These are phyloP conservation scores for Takifugu bimaculatus DNA, from an alignment of 2,113 vertebrate species.

Conservation along the genomic window DNA sequence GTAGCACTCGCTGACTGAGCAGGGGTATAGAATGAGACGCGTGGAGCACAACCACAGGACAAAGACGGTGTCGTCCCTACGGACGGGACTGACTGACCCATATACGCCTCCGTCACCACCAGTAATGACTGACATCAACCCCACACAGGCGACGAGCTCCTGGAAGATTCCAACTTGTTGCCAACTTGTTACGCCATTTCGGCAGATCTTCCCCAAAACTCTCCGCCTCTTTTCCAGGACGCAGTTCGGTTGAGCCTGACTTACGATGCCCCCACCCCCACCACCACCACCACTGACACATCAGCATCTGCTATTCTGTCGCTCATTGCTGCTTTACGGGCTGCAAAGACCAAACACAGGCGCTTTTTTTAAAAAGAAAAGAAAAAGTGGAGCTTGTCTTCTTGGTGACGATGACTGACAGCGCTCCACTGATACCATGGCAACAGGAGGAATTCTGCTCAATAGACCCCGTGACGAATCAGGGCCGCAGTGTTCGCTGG, in stretches of 20 bases:
- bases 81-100: constrained; percentile 40
- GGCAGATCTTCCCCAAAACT: too few relatives aligned
- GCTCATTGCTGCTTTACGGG: background rate
- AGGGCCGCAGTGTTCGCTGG: constrained; percentile 55
- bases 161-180: background rate
- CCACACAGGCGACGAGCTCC: background rate
- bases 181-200: too few relatives aligned
- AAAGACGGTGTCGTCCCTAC: constrained; percentile 18
- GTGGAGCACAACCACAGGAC: constrained; percentile 1
- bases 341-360: constrained; percentile 27
- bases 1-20: constrained; percentile 24
- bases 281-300: constrained; percentile 10
- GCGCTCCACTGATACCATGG: constrained; percentile 62
- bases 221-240: too few relatives aligned
- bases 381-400: constrained; percentile 35
- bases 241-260: constrained; percentile 12
- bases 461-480: constrained; percentile 65
- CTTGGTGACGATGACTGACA: constrained; percentile 55
- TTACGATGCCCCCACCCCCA: too few relatives aligned
- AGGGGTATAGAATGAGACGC: constrained; percentile 34
- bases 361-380: background rate
- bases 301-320: constrained; percentile 6
- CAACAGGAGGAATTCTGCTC: constrained; percentile 66
- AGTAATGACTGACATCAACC: constrained; percentile 26
- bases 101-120: constrained; percentile 29